A percentile compares a stretch with the other conserved stretches of the same genome.
These are phyloP conservation scores for Psammodynastes pulverulentus DNA, from an alignment of 2,113 vertebrate species.

Conservation along the genomic window DNA sequence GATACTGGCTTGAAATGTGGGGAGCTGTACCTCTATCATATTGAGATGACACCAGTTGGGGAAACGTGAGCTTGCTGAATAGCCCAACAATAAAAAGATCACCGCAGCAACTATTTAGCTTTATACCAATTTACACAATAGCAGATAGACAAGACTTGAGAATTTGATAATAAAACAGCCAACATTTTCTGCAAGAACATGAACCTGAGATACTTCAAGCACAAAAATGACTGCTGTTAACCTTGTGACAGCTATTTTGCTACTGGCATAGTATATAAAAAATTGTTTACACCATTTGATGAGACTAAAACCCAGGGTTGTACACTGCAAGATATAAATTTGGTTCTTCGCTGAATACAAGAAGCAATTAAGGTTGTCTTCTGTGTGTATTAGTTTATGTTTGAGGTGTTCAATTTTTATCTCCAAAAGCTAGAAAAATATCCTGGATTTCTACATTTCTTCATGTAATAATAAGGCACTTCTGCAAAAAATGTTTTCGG, in stretches of 20 bases:
- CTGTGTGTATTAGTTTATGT: neutral
- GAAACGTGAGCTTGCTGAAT: neutral
- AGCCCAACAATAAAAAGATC: neutral
- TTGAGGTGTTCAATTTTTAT: neutral
- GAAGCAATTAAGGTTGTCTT: conserved; percentile 4
- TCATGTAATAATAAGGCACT: neutral
- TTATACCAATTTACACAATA: neutral
- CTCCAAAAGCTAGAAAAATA: neutral
- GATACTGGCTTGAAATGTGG: neutral
- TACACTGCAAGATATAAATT: neutral
- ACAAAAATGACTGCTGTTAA: neutral
- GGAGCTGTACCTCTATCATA: neutral
- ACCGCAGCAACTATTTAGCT: neutral
- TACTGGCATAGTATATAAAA: neutral
- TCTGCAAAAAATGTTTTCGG: neutral
- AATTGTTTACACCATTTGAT: neutral
- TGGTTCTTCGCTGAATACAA: neutral
- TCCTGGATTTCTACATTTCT: neutral
- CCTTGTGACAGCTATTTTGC: neutral
- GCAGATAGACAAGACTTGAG: neutral
- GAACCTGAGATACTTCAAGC: neutral
- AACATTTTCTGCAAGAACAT: neutral
- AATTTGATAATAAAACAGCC: neutral
- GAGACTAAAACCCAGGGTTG: neutral
- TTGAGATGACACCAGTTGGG: neutral